Base-by-base conservation (phyloP, 1,140 invertebrate species). In the Physella acuta region DNA sequence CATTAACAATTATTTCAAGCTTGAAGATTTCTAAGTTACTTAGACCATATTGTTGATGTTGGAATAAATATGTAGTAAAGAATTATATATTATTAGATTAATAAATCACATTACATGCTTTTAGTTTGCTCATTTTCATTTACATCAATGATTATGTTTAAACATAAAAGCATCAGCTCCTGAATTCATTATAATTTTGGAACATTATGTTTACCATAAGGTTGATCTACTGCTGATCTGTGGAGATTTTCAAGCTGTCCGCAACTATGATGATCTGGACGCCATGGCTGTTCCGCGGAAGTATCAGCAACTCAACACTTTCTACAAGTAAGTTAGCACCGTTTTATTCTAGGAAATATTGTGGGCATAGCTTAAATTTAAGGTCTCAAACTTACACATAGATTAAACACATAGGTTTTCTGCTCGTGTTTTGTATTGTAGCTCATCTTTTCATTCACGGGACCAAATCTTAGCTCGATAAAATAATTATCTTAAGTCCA, bases 221-320 rank as follows among this genome's bases (percentile, higher is more conserved):
- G 53, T 89, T 59, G 95, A 98, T 87, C 86, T 99, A 30, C 85
- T 99, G 3, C 88, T 99, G 36, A 98, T 97, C 79, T 99, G 97
- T 87, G 97, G 97, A 0, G 97, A 99, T 87, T 99, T 99, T 86
- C 95, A 99, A 87, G 89, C 88, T 14, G 84, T 88, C 0, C 76
- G 88, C 31, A 88, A 89, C 79, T 77, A 77, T 66, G 74, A 85
- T 86, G 85, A 90, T 87, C 81, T 99, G 28, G 82, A 88, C 58
- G 93, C 93, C 71, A 97, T 99, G 94, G 95, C 96, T 33, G 92
- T 95, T 20, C 94, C 96, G n/a, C 87, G 88, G 51, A 98, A 99
- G 86, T 98, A 93, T 84, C 89, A 91, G 77, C 85, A 92, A 73
- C 93, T 99, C 85, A 92, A 95, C 76, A 90, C 93, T 53, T 99